These are phyloP conservation scores for Sternotherus odoratus DNA, from an alignment of 2,797 vertebrate genomes.

Conservation along the genomic window DNA sequence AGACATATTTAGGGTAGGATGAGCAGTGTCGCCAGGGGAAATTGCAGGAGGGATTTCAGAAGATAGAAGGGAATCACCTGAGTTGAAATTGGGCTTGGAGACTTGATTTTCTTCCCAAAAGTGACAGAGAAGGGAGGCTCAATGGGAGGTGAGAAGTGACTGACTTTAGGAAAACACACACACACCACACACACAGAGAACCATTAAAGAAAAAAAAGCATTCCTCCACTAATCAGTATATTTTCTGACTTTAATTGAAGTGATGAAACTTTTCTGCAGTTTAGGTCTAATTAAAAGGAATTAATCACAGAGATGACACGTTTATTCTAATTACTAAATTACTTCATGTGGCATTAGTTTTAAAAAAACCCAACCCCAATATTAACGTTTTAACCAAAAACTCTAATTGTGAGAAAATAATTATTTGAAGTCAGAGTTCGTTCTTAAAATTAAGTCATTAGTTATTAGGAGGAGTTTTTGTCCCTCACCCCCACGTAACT, in stretches of 20 bases:
- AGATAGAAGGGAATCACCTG: neutral
- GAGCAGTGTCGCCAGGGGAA: neutral
- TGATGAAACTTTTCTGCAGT: neutral
- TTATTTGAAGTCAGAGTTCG: conserved; percentile 29
- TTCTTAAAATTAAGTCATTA: conserved; percentile 59
- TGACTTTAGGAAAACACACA: conserved; percentile 6
- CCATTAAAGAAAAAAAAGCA: neutral
- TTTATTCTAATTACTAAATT: conserved; percentile 41
- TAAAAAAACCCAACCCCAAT: neutral
- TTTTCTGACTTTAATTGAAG: conserved; percentile 40
- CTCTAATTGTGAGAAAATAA: conserved; percentile 52
- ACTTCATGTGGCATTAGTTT: conserved; percentile 44
- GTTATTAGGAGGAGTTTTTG: conserved; percentile 18
- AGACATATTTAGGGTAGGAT: neutral
- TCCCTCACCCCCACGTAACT: conserved; percentile 6
- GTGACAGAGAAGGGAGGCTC: neutral
- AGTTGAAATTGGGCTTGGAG: neutral
- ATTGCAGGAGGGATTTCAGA: neutral
- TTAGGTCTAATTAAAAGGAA: conserved; percentile 67
- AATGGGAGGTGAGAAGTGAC: neutral
- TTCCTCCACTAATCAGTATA: conserved; percentile 41
- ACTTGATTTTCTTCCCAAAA: neutral
- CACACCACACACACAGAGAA: neutral
- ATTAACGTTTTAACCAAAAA: conserved; percentile 40
- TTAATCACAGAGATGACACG: conserved; percentile 48